Percentiles rank a stretch among this genome's conserved stretches.
Evolutionary conservation across 2,113 vertebrate genomes (phyloP).

Genomic region (Xiphophorus hellerii): DNA sequence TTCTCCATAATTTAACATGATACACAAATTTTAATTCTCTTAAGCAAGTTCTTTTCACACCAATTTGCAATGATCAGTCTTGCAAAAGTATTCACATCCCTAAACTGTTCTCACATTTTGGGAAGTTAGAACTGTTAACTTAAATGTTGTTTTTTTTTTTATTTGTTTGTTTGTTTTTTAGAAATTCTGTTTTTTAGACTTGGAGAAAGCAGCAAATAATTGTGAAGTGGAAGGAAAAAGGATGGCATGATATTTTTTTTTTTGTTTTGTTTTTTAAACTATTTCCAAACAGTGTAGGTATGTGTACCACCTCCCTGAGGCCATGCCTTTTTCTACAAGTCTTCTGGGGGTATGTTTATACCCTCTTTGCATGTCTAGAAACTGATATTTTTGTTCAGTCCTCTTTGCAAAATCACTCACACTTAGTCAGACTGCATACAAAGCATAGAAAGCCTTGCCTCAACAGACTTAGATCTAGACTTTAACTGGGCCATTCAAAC

Average conservation of each 20-base stretch:
- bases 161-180: too few relatives aligned
- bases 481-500: neutral
- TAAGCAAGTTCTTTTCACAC: slow-evolving; percentile 35
- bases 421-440: neutral
- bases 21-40: slow-evolving; percentile 46
- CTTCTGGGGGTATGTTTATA: neutral
- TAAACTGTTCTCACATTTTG: too few relatives aligned
- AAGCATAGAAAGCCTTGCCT: neutral
- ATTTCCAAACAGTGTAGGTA: neutral
- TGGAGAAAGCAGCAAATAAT: neutral
- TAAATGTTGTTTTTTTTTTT: too few relatives aligned
- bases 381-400: neutral
- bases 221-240: neutral
- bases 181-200: too few relatives aligned
- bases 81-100: neutral
- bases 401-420: neutral
- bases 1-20: slow-evolving; percentile 38
- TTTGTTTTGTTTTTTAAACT: neutral
- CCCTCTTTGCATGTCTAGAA: neutral
- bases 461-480: neutral
- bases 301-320: neutral
- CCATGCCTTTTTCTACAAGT: neutral
- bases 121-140: too few relatives aligned
- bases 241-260: neutral
- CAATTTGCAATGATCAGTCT: neutral